Evolutionary conservation across 2,113 vertebrate species (phyloP).

Genomic region (Thinocorus orbignyianus): DNA sequence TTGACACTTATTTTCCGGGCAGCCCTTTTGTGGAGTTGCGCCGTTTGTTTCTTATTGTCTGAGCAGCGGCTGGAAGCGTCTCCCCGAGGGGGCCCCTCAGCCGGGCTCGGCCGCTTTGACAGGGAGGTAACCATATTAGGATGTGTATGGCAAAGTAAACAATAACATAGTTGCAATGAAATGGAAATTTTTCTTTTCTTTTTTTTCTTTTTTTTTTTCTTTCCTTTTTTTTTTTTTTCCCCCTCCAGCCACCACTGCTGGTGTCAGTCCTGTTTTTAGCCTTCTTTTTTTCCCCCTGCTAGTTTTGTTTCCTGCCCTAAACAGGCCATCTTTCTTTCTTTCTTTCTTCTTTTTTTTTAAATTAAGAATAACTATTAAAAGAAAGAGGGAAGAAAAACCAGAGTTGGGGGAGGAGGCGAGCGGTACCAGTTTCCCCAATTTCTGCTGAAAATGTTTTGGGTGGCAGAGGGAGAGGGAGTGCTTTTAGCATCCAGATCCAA

Average conservation of each 20-base stretch:
- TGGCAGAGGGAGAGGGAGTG: slow-evolving; percentile 49
- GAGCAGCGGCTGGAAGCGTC: slow-evolving; percentile 84
- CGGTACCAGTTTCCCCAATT: slow-evolving; percentile 75
- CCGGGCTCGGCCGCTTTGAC: slow-evolving; percentile 80
- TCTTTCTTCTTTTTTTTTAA: not conserved
- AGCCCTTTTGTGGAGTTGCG: slow-evolving; percentile 84
- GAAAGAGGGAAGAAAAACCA: too few species aligned
- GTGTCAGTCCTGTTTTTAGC: slow-evolving; percentile 86
- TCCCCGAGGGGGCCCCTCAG: slow-evolving; percentile 85
- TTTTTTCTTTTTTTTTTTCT: not conserved
- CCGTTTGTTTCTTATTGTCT: slow-evolving; percentile 94
- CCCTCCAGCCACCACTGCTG: slow-evolving; percentile 82
- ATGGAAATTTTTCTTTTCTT: slow-evolving; percentile 86
- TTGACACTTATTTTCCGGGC: slow-evolving; percentile 81
- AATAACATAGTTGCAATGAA: slow-evolving; percentile 97
- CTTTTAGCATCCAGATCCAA: slow-evolving; percentile 64
- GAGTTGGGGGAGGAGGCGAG: not conserved
- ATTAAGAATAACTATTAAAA: slow-evolving; percentile 48
- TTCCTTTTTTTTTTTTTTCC: not conserved
- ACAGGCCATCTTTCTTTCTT: slow-evolving; percentile 58
- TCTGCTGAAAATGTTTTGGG: slow-evolving; percentile 67
- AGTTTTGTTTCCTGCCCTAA: slow-evolving; percentile 71
- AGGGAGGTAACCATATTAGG: slow-evolving; percentile 97
- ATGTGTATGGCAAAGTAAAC: slow-evolving; percentile 95
- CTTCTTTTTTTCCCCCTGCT: slow-evolving; percentile 58